Evolutionary conservation across 2,113 vertebrate species (phyloP).

Genomic region (Pteruthius melanotis): DNA sequence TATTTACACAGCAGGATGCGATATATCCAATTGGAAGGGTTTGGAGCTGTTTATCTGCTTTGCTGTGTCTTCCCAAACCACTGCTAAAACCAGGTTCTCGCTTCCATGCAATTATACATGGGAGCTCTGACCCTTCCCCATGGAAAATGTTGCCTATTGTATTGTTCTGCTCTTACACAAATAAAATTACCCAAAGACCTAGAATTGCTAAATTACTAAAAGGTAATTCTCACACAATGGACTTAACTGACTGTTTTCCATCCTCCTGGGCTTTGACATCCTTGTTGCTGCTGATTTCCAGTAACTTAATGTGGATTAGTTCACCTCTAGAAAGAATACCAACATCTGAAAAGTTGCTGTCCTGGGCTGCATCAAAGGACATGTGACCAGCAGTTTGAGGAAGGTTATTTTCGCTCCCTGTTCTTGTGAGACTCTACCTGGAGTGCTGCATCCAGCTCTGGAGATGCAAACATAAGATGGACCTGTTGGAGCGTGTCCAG

Average conservation of each 20-base stretch:
- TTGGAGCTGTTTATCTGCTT: neutral
- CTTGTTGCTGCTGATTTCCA: neutral
- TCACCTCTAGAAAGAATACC: constrained; percentile 4
- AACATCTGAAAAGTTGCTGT: neutral
- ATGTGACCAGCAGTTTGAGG: neutral
- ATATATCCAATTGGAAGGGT: neutral
- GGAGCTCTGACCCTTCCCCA: neutral
- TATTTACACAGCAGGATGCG: neutral
- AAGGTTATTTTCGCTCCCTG: neutral
- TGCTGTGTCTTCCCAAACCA: neutral
- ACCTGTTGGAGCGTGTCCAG: neutral
- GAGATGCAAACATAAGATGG: neutral
- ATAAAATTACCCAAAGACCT: neutral
- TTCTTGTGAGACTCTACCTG: neutral
- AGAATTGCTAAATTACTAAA: neutral
- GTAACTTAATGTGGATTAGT: constrained; percentile 15
- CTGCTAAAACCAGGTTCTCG: neutral
- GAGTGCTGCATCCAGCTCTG: neutral
- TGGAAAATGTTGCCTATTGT: neutral
- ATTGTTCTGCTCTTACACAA: neutral
- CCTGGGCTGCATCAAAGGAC: neutral
- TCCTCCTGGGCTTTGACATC: neutral
- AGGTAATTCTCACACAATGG: neutral
- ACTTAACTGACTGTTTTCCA: neutral
- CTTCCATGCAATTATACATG: neutral